Percentiles rank a stretch among this genome's conserved stretches.
These are phyloP conservation scores for Pantala flavescens DNA, from an alignment of 1,140 invertebrate genomes.

Conservation along the genomic window DNA sequence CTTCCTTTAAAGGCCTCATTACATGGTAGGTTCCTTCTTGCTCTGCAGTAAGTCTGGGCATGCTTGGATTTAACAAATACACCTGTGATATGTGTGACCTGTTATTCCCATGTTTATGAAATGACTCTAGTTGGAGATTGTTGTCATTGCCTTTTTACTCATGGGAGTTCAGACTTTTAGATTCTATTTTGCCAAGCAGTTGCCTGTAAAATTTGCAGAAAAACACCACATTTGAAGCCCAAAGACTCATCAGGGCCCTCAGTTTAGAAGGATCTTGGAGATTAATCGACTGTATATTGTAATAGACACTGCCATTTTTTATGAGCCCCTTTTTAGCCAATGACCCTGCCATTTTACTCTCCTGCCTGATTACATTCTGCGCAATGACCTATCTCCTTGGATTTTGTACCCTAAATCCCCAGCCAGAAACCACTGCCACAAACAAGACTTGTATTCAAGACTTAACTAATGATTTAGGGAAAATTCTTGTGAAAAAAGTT, in stretches of 20 bases:
- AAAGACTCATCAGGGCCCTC: constrained; percentile 7
- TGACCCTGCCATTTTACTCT: neutral
- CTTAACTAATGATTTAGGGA: neutral
- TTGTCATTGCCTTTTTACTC: constrained; percentile 1
- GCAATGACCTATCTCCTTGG: neutral
- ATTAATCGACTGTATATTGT: neutral
- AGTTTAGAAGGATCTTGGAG: neutral
- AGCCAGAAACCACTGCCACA: neutral
- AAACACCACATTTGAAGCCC: neutral
- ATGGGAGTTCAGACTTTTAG: constrained; percentile 4
- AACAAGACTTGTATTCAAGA: constrained; percentile 10
- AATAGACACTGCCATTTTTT: constrained; percentile 3
- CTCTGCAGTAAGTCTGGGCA: neutral
- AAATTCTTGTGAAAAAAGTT: neutral
- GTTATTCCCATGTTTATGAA: neutral
- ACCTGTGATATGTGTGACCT: constrained; percentile 4
- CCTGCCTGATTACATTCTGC: neutral
- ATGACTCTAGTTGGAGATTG: neutral
- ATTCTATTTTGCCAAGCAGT: constrained; percentile 7
- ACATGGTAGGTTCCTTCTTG: constrained; percentile 5
- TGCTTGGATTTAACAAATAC: neutral
- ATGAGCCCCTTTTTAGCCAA: constrained; percentile 5
- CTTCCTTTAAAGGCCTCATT: neutral
- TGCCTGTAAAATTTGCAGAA: constrained; percentile 9
- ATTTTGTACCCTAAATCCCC: neutral